Evolutionary conservation across 2,797 vertebrate genomes (phyloP), one percentile per base, ranked within the genome.

Genomic region (Leptatherina wallacei): DNA sequence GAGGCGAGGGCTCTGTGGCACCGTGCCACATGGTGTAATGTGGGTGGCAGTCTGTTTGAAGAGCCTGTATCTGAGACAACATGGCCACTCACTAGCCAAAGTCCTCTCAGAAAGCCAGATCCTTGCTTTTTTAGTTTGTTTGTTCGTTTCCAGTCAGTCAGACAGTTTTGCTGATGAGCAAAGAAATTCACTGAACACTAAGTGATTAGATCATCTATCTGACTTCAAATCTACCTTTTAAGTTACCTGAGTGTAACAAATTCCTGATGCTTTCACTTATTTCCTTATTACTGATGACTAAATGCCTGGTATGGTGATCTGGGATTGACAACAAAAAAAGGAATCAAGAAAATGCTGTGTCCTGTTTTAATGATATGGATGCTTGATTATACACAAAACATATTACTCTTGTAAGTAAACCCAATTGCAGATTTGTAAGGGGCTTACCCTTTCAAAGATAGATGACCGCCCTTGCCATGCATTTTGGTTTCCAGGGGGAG

Each of bases 11-110:
- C 85, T 87, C 76, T 35, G 81, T 93, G 91, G 92, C 92, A 88
- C 66, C 64, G n/a, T 78, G 89, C 89, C 92, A 93, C 85, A 76
- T 68, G 56, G 78, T 84, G 88, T 83, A 81, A 78, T 89, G 90
- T 88, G 87, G 84, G 84, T 83, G 86, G 89, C 90, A 73, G 81
- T 69, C 65, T 80, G 83, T 93, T 91, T 91, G 81, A 93, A 91
- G 85, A 80, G 82, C 54, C 60, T 18, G 65, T 76, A 79, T 88
- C 79, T 73, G 88, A 83, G 82, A 82, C 82, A 65, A 80, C 82
- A 44, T 40, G 77, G 80, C 78, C 69, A 65, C 77, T 86, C 55
- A n/a, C 80, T 27, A 32, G 85, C 78, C 80, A 83, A 85, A 88
- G 80, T 69, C 67, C 77, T 78, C 61, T 75, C 16, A 44, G 66